Evolutionary conservation across 1,140 invertebrate genomes (phyloP), one percentile per base, ranked within the genome.

Genomic region (Micrasema longulum): DNA sequence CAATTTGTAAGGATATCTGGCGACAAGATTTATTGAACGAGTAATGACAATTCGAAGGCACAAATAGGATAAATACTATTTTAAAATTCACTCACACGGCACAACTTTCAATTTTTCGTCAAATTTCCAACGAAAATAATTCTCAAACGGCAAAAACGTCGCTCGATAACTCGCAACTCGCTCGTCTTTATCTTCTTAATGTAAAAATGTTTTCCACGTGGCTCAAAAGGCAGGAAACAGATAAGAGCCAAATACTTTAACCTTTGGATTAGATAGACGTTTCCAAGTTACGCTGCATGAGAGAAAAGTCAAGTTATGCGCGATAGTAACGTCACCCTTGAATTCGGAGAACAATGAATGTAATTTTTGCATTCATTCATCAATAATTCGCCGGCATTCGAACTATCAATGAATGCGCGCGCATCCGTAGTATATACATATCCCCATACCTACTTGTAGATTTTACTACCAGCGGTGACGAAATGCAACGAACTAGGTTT

Each of bases 301-400:
- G n/a, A n/a, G n/a, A n/a, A n/a, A n/a, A n/a, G n/a, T n/a, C n/a
- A n/a, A n/a, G 26, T 31, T 31, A 31, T 31, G 2, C 26, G 7
- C 26, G 26, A 45, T 45, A 6, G 43, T 20, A 52, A 22, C 3
- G 50, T 10, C 50, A 53, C 5, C 12, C 9, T 53, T 23, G 10
- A 53, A 26, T 53, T 53, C 50, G 7, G 9, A 22, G 50, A 53
- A 53, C 55, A 38, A 1, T 20, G 14, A 57, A 38, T 53, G 55
- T 60, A 31, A 14, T 38, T 36, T 41, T 60, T 60, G 36, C 53
- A 16, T 60, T 60, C 55, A 60, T 60, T 60, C 55, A 38, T 60
- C 55, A 60, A 60, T 60, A 60, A 31, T 31, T 31, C 38, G 55
- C 36, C 35, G 35, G 55, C 31, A 57, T 57, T 57, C 53, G n/a